Evolutionary conservation across 2,888 invertebrate species (phyloP), one percentile per base, ranked within the genome.

Genomic region (Cetonia aurata): DNA sequence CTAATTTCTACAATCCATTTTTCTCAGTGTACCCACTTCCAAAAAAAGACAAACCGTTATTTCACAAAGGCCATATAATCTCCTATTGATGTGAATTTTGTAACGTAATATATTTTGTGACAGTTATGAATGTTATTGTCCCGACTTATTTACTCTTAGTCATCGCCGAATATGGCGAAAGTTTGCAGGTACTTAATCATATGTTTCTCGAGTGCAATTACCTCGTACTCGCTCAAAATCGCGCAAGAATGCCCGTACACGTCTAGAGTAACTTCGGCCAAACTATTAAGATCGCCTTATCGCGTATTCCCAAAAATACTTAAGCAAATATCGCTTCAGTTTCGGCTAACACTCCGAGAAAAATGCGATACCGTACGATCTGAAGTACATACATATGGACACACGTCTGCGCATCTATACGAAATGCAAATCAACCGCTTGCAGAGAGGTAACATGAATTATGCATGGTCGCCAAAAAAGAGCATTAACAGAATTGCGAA

Each of bases 321-420:
- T 48, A 62, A 48, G 48, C 62, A 31, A 62, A 62, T 62, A 62
- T 31, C 19, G 25, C 33, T 48, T 42, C 48, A 10, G 62, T 62
- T 62, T 62, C 48, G 25, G 33, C 48, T 31, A 62, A 37, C 62
- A 48, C 31, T 33, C 15, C 8, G 42, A 31, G 31, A 62, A 62
- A 53, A 62, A 62, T 62, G 31, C 62, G 48, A 62, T 62, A 62
- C 62, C 48, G 62, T 62, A 62, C 42, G 42, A 42, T 57, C 17
- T 57, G 19, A 19, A 17, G 19, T 42, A 44, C 42, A n/a, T 42
- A n/a, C n/a, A n/a, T n/a, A n/a, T n/a, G 25, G 1, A 25, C 13
- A 12, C n/a, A 46, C 48, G 33, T 31, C 2, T 48, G 48, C 62
- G 48, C 37, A 37, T 37, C 37, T 8, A 8, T 37, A 37, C 37